These are phyloP conservation scores for Ectemnius cavifrons DNA, from an alignment of 2,888 invertebrate genomes.

Conservation along the genomic window DNA sequence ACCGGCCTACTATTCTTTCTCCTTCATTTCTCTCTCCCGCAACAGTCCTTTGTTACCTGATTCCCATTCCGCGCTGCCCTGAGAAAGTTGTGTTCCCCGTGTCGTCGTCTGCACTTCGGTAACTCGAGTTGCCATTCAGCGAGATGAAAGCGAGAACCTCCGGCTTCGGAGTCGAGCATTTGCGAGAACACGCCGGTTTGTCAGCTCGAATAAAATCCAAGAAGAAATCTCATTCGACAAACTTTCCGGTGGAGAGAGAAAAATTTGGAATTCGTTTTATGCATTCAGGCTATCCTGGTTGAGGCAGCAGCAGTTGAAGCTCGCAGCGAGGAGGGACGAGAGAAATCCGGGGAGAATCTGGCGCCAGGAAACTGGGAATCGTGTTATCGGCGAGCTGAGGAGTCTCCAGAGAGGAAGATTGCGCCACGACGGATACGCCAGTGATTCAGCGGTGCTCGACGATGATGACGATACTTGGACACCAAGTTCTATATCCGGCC, in stretches of 20 bases:
- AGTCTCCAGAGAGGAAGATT: constrained; percentile 78
- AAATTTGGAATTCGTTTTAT: constrained; percentile 15
- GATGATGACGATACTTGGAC: constrained; percentile 83
- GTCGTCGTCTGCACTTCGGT: constrained; percentile 52
- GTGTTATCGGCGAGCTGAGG: constrained; percentile 81
- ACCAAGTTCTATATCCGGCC: constrained; percentile 65
- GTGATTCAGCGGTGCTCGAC: constrained; percentile 88
- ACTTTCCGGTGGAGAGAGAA: constrained; percentile 12
- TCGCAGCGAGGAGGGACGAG: constrained; percentile 87
- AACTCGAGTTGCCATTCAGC: constrained; percentile 45
- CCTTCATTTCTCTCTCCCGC: background rate
- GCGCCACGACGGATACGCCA: constrained; percentile 87
- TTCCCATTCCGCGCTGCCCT: constrained; percentile 38
- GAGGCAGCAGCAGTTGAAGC: constrained; percentile 89
- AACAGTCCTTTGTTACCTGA: constrained; percentile 52
- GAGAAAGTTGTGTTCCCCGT: constrained; percentile 44
- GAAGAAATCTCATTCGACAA: constrained; percentile 38
- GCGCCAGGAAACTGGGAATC: constrained; percentile 86
- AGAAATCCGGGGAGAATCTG: constrained; percentile 79
- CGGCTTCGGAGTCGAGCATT: background rate
- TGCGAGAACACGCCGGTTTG: background rate
- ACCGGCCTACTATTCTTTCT: constrained; percentile 28
- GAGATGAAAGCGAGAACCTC: constrained; percentile 42
- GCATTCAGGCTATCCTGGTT: constrained; percentile 82
- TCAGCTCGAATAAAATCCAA: background rate